Evolutionary conservation across 2,888 invertebrate species (phyloP).

Genomic region (Drosophila neonasuta): DNA sequence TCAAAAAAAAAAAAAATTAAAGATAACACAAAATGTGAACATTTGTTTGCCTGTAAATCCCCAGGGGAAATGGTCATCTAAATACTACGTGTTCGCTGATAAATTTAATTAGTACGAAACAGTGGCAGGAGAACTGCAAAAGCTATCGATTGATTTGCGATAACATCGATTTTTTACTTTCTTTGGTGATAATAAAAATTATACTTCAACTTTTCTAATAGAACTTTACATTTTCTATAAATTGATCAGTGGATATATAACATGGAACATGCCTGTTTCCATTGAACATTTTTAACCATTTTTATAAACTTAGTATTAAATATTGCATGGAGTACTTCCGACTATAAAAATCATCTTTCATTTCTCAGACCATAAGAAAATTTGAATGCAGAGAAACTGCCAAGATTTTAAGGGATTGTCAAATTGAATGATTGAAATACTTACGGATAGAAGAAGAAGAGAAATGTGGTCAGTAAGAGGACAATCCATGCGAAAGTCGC

Average conservation of each 20-base stretch:
- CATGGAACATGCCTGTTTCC: too few species aligned
- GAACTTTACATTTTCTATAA: too few species aligned
- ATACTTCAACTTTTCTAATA: neutral
- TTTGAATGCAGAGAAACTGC: too few species aligned
- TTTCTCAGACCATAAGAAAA: too few species aligned
- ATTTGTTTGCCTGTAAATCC: neutral
- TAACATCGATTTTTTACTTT: neutral
- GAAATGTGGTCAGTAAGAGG: conserved; percentile 94
- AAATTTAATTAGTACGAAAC: conserved; percentile 2
- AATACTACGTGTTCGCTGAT: neutral
- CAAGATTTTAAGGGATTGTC: too few species aligned
- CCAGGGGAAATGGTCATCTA: neutral
- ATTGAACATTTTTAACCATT: too few species aligned
- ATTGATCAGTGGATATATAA: too few species aligned
- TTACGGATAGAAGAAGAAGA: conserved; percentile 99
- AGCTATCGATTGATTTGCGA: neutral
- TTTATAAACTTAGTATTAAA: too few species aligned
- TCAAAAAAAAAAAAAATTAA: neutral
- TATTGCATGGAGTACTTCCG: too few species aligned
- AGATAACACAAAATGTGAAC: neutral
- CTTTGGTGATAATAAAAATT: neutral
- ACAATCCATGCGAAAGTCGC: conserved; percentile 99
- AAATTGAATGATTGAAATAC: conserved; percentile 82
- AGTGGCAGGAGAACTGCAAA: neutral
- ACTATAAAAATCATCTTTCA: too few species aligned